A percentile compares a stretch with the other conserved stretches of the same genome.
These are phyloP conservation scores for Sebastes variabilis DNA, from an alignment of 2,797 vertebrate genomes.

Conservation along the genomic window DNA sequence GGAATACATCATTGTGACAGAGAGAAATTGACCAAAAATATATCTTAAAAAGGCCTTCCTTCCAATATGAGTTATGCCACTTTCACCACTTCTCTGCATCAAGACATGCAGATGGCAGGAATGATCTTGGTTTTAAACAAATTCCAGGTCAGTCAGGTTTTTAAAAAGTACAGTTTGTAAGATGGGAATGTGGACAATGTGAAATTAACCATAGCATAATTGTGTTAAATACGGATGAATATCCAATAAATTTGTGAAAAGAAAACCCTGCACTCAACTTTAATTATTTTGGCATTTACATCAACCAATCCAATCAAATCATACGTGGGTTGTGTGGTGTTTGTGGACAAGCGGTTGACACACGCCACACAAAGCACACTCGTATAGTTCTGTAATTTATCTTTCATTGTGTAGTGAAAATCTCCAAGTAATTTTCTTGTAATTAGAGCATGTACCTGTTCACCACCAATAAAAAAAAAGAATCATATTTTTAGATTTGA, in stretches of 20 bases:
- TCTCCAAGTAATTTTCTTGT: background rate
- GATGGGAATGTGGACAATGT: no score
- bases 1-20: constrained; percentile 48
- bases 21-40: constrained; percentile 52
- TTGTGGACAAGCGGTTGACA: background rate
- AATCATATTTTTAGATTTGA: no score
- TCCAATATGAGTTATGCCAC: constrained; percentile 31
- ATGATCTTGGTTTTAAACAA: constrained; percentile 4
- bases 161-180: background rate
- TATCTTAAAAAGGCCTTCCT: constrained; percentile 29
- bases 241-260: background rate
- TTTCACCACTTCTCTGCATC: constrained; percentile 11
- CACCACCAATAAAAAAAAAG: no score
- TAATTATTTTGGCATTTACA: background rate
- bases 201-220: background rate
- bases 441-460: no score
- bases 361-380: no score
- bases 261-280: background rate
- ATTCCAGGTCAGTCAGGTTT: background rate
- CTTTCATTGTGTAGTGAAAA: background rate
- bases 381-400: no score
- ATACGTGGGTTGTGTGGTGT: background rate
- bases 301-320: background rate
- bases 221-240: background rate
- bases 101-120: background rate